Base-by-base conservation (phyloP, 1,140 invertebrate species). In the Phortica variegata region DNA sequence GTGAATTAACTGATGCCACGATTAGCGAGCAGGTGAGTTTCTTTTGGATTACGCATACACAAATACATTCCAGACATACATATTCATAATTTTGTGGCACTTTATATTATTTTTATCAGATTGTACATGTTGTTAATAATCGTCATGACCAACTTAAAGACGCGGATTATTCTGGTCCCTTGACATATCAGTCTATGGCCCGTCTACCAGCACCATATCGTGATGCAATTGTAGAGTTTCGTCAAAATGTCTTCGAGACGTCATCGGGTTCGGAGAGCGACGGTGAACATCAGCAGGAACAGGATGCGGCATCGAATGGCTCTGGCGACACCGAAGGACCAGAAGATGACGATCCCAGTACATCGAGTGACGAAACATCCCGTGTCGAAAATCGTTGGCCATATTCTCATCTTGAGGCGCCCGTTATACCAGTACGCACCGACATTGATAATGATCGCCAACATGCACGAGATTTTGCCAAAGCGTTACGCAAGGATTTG, bases 181-280 rank as follows among this genome's bases (percentile, higher is more conserved):
- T 91, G 10, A 91, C 89, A 21, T 92, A 92, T 68, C 87, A 90
- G 60, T 88, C 86, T n/a, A 83, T 91, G 77, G 85, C 87, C 1
- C 80, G 89, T 55, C 75, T 91, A 48, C 89, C 89, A 17, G 89
- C 88, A 59, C 86, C 87, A 4, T 91, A 91, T 56, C 77, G 79
- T 3, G 80, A 81, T 61, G 79, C 80, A 8, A 79, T 81, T n/a
- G 79, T 80, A 1, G 80, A 81, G 58, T 75, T 81, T 36, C 75
- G 80, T 9, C 77, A 81, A 49, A 80, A 78, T 44, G 79, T 80
- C 1, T 81, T 81, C 50, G 81, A 81, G 56, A 78, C 83, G 54
- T 77, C 83, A 59, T 70, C 72, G 61, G 74, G 81, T 56, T 70
- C 74, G 62, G 61, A 83, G 65, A 80, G 82, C 65, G 63, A 83